Base-by-base conservation (phyloP, 1,140 invertebrate genomes). In the Conus betulinus region DNA sequence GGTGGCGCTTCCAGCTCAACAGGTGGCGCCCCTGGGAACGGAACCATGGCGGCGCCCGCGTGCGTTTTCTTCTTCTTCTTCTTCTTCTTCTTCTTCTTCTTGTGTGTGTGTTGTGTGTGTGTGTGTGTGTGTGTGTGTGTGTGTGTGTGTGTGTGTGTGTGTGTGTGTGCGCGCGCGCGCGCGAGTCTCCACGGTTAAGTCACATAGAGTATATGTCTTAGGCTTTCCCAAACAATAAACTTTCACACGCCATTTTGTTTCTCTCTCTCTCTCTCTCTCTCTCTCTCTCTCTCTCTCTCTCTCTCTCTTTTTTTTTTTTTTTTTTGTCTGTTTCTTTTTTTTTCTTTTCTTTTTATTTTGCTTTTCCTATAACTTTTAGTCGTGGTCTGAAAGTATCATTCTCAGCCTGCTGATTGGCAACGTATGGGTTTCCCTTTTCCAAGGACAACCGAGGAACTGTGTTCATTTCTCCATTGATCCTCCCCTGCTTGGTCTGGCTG, bases 1-100 rank as follows among this genome's bases (percentile, higher is more conserved):
- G 76, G 76, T 78, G 76, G 76, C 76, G 76, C 76, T 78, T 78
- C 76, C 25, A 51, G 76, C 76, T 78, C 76, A 78, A 78, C 76
- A 78, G 76, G 76, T 78, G 76, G 76, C 76, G 76, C 76, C 39
- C 76, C 11, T 78, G 76, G 76, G 76, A 78, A 78, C 76, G 39
- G 76, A 78, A 78, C 39, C 76, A 78, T 78, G 76, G 76, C 76
- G 76, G 27, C 76, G 27, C 7, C 67, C 8, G 8, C 8, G 11
- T 71, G 6, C 10, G 23, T 71, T 20, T 11, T 11, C 57, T 17
- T 60, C 17, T 60, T 60, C 8, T 60, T 10, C 57, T 60, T 60
- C 57, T 17, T 10, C 8, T 60, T 60, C 57, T 60, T 60, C n/a
- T n/a, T n/a, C n/a, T n/a, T n/a, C n/a, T n/a, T n/a, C n/a, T 13